These are phyloP conservation scores for Odontomachus brunneus DNA, from an alignment of 1,140 invertebrate genomes.

Conservation along the genomic window DNA sequence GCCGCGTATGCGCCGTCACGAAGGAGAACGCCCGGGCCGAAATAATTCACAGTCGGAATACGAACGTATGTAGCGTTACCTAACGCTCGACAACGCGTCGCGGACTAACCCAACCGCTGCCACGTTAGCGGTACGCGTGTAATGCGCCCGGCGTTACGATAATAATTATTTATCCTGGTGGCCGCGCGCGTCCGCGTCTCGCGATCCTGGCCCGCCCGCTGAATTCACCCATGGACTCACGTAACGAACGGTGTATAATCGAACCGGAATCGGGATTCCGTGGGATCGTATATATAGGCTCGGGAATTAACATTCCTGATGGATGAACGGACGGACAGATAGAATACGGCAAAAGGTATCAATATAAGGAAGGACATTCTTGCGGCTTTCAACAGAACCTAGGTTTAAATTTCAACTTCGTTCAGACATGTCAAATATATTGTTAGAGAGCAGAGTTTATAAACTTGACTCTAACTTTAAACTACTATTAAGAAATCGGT, in stretches of 20 bases:
- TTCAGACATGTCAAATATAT: too few relatives aligned
- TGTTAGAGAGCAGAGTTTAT: too few relatives aligned
- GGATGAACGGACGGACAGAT: too few relatives aligned
- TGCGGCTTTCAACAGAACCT: too few relatives aligned
- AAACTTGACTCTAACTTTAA: too few relatives aligned
- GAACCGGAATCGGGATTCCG: too few relatives aligned
- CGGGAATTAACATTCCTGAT: too few relatives aligned
- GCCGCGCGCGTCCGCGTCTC: not conserved
- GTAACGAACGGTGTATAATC: not conserved
- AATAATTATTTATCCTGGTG: constrained; percentile 43
- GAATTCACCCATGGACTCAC: not conserved
- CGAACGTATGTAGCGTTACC: constrained; percentile 31
- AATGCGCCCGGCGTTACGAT: not conserved
- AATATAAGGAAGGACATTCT: too few relatives aligned
- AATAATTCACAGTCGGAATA: constrained; percentile 51
- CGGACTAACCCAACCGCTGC: not conserved
- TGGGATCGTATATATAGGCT: too few relatives aligned
- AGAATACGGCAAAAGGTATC: too few relatives aligned
- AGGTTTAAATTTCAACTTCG: too few relatives aligned
- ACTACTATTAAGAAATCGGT: too few relatives aligned
- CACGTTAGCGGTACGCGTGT: constrained; percentile 21
- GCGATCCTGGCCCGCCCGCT: constrained; percentile 3
- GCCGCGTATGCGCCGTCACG: constrained; percentile 27
- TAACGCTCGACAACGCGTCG: constrained; percentile 37
- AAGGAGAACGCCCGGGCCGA: constrained; percentile 12